A percentile compares a stretch with the other conserved stretches of the same genome.
Evolutionary conservation across 2,888 invertebrate species (phyloP).

Genomic region (Sinopyrophorus schimmeli): DNA sequence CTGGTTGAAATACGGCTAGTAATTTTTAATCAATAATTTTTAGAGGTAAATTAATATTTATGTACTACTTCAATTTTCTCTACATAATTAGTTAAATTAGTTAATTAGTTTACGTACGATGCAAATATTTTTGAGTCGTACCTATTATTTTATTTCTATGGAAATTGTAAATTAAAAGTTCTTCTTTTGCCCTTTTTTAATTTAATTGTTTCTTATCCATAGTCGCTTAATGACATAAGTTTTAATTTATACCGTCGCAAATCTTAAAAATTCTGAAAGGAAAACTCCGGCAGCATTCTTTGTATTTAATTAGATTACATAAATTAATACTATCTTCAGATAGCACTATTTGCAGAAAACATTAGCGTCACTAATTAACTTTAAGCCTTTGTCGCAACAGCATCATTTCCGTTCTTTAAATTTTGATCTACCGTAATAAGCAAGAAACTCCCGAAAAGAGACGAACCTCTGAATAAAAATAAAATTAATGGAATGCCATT

Average conservation of each 20-base stretch:
- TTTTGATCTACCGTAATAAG: conserved; percentile 1
- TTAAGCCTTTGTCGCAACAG: conserved; percentile 3
- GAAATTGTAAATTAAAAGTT: too few species aligned
- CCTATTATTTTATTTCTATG: too few species aligned
- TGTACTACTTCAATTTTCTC: too few species aligned
- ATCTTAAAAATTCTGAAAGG: conserved; percentile 28
- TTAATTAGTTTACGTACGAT: too few species aligned
- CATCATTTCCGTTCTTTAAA: too few species aligned
- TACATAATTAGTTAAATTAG: too few species aligned
- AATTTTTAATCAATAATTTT: too few species aligned
- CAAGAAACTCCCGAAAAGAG: conserved; percentile 2
- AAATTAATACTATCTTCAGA: conserved; percentile 17
- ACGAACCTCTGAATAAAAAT: conserved; percentile 7
- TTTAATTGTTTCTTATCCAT: conserved; percentile 37
- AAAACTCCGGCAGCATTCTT: conserved; percentile 13
- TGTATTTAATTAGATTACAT: conserved; percentile 22
- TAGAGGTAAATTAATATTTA: too few species aligned
- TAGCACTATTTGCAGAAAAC: conserved; percentile 18
- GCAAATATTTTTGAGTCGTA: too few species aligned
- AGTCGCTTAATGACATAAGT: conserved; percentile 35
- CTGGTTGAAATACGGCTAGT: too few species aligned
- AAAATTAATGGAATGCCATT: conserved; percentile 13
- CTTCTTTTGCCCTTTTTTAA: too few species aligned
- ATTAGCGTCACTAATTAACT: conserved; percentile 12
- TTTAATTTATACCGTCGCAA: conserved; percentile 34